Evolutionary conservation across 2,888 invertebrate species (phyloP).

Genomic region (Panopea generosa): DNA sequence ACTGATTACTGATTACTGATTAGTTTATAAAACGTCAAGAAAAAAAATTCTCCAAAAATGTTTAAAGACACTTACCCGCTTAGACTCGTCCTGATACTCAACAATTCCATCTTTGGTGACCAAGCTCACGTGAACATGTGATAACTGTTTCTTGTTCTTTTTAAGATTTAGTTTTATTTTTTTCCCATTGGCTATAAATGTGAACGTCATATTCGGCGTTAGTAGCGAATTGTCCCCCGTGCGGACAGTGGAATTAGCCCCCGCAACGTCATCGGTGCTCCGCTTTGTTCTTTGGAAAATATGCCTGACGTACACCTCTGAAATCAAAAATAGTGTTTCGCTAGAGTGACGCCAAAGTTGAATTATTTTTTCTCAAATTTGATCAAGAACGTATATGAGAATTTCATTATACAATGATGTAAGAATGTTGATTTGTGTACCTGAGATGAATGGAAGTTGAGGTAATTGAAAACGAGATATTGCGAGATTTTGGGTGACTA

Average conservation of each 20-base stretch:
- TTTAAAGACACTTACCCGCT: not conserved
- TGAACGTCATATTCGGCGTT: conserved; percentile 5
- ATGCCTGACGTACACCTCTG: conserved; percentile 18
- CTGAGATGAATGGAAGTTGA: too few species aligned
- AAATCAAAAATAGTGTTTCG: too few species aligned
- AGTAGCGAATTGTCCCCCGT: not conserved
- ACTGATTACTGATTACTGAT: too few species aligned
- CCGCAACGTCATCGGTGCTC: not conserved
- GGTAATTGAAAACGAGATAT: too few species aligned
- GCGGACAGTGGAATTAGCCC: not conserved
- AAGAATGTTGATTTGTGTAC: too few species aligned
- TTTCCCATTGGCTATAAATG: not conserved
- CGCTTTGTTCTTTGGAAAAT: conserved; percentile 6
- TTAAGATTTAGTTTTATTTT: conserved; percentile 11
- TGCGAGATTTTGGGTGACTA: too few species aligned
- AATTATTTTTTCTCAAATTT: too few species aligned
- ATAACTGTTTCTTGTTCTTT: conserved; percentile 1
- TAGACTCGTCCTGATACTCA: not conserved
- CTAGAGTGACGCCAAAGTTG: not conserved
- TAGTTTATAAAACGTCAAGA: too few species aligned
- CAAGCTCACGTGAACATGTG: conserved; percentile 13
- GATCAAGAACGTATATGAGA: too few species aligned
- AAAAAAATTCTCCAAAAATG: too few species aligned
- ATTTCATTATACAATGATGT: too few species aligned
- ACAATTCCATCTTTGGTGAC: conserved; percentile 9